A percentile compares a stretch with the other conserved stretches of the same genome.
Conservation (phyloP, 1,140 invertebrate species). For the Ostrea denselamellosa region DNA sequence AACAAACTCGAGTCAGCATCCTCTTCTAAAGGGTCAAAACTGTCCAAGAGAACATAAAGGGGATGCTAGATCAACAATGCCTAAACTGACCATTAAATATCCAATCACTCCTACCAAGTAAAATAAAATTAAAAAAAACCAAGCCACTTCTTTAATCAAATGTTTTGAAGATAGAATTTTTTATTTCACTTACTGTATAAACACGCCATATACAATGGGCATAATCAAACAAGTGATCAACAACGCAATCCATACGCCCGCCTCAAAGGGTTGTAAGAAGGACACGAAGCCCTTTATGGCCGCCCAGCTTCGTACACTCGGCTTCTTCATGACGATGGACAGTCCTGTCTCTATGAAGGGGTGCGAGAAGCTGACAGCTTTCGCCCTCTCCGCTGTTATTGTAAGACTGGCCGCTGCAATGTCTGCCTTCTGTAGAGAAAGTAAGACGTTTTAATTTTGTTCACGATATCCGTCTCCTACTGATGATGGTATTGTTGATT, state of each 20-base stretch:
- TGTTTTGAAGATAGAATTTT: not conserved
- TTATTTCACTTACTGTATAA: conserved; percentile 33
- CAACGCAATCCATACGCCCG: conserved; percentile 38
- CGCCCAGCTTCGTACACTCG: not conserved
- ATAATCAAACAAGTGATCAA: conserved; percentile 1
- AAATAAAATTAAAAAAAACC: not conserved
- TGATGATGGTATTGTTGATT: too few species aligned
- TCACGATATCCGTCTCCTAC: too few species aligned
- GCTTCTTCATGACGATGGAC: conserved; percentile 38
- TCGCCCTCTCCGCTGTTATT: conserved; percentile 27
- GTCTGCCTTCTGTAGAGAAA: conserved; percentile 36
- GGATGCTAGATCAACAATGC: not conserved
- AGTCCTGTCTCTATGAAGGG: conserved; percentile 13
- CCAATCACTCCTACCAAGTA: not conserved
- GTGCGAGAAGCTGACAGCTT: conserved; percentile 26
- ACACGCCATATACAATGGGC: not conserved
- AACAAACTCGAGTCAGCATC: not conserved
- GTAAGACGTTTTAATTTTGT: not conserved
- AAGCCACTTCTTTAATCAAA: not conserved
- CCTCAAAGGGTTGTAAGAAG: conserved; percentile 36
- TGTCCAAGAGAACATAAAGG: not conserved
- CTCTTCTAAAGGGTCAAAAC: conserved; percentile 44
- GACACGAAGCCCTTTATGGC: not conserved
- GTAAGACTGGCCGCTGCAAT: conserved; percentile 44
- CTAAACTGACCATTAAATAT: not conserved